These are phyloP conservation scores for Tenthredo livida DNA, from an alignment of 2,888 invertebrate genomes.

Conservation along the genomic window DNA sequence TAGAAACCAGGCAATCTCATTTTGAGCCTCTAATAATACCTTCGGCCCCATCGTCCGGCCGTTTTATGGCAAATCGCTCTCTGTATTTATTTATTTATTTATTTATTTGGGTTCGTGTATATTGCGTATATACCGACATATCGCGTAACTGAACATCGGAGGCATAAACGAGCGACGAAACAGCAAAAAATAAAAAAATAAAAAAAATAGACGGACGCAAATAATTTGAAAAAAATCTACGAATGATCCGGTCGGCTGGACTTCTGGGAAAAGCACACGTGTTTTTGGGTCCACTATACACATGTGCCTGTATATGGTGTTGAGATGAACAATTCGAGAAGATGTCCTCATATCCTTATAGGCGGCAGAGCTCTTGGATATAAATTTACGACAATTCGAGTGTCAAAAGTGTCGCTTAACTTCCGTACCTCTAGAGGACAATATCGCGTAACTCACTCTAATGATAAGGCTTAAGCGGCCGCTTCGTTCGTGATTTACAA, in stretches of 20 bases:
- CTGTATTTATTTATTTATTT: background rate
- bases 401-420: constrained; percentile 35
- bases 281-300: too few relatives aligned
- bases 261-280: too few relatives aligned
- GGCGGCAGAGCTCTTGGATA: background rate
- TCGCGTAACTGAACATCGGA: background rate
- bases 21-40: constrained; percentile 69
- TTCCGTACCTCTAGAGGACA: background rate
- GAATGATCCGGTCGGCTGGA: too few relatives aligned
- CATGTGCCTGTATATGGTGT: too few relatives aligned
- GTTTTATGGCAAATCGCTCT: constrained; percentile 64
- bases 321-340: background rate
- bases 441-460: constrained; percentile 50
- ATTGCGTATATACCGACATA: too few relatives aligned
- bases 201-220: too few relatives aligned
- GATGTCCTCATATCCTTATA: background rate
- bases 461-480: constrained; percentile 45
- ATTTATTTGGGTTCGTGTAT: background rate
- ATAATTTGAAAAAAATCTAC: too few relatives aligned
- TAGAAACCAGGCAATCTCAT: constrained; percentile 64
- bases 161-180: background rate
- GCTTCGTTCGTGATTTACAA: constrained; percentile 64
- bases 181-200: too few relatives aligned
- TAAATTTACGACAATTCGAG: constrained; percentile 40
- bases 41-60: constrained; percentile 55